Evolutionary conservation across 2,113 vertebrate genomes (phyloP).

Genomic region (Cyphomyrus plagiostoma): DNA sequence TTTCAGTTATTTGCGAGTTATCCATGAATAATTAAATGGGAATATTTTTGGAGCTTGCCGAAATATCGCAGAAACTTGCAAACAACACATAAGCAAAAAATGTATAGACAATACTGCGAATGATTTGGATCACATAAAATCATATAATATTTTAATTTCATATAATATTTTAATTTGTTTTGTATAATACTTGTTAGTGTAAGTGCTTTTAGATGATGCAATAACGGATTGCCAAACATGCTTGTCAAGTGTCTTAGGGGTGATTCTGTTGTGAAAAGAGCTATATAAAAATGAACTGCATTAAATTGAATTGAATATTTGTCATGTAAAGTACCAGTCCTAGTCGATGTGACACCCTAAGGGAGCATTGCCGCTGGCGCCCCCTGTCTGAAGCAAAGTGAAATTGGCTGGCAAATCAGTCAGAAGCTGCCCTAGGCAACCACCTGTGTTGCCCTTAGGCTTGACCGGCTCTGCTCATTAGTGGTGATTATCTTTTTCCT

Average conservation of each 20-base stretch:
- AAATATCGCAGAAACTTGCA: background rate
- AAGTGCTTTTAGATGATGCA: background rate
- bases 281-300: background rate
- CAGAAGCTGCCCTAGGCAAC: background rate
- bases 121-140: no score
- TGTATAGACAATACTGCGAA: no score
- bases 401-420: background rate
- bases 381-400: background rate
- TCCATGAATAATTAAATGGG: background rate
- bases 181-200: background rate
- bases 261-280: background rate
- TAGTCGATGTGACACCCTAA: background rate
- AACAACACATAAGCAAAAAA: no score
- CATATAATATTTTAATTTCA: background rate
- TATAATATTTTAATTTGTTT: background rate
- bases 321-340: background rate
- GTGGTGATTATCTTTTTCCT: background rate
- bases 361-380: background rate
- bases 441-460: background rate
- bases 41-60: background rate
- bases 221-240: background rate
- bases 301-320: background rate
- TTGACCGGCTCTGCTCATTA: background rate
- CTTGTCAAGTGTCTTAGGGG: background rate
- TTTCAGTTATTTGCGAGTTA: background rate